A percentile compares a stretch with the other conserved stretches of the same genome.
Evolutionary conservation across 2,113 vertebrate species (phyloP).

Genomic region (Buteo buteo): DNA sequence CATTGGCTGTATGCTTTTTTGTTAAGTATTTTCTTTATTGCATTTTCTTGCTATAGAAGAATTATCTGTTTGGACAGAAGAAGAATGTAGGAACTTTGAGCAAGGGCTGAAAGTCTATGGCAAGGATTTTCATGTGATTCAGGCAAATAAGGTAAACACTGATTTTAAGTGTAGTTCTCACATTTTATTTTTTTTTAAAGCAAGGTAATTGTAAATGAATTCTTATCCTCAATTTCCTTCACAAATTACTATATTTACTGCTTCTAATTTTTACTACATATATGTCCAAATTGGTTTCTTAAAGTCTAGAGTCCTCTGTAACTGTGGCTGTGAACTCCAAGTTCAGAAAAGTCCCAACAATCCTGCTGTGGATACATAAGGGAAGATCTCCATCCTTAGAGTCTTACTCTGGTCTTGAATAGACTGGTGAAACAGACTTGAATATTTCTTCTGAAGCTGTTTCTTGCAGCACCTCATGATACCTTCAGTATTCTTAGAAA

Average conservation of each 20-base stretch:
- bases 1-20: background rate
- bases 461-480: background rate
- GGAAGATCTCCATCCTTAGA: too few relatives aligned
- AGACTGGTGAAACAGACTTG: background rate
- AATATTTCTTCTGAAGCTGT: background rate
- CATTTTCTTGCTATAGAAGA: conserved; percentile 78
- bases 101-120: conserved; percentile 94
- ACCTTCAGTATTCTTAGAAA: background rate
- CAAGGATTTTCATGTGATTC: conserved; percentile 94
- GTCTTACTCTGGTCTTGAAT: background rate
- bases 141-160: conserved; percentile 90
- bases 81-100: conserved; percentile 95
- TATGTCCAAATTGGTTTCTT: background rate
- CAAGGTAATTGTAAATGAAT: background rate
- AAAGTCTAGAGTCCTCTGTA: background rate
- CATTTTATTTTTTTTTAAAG: background rate
- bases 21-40: background rate
- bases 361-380: fast-evolving
- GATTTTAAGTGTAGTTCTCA: background rate
- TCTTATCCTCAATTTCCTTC: background rate
- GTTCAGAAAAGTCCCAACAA: background rate
- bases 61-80: conserved; percentile 93
- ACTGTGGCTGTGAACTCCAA: background rate
- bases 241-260: background rate
- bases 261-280: background rate